Conservation (phyloP, 2,888 invertebrate species). For the Julus scandinavius region DNA sequence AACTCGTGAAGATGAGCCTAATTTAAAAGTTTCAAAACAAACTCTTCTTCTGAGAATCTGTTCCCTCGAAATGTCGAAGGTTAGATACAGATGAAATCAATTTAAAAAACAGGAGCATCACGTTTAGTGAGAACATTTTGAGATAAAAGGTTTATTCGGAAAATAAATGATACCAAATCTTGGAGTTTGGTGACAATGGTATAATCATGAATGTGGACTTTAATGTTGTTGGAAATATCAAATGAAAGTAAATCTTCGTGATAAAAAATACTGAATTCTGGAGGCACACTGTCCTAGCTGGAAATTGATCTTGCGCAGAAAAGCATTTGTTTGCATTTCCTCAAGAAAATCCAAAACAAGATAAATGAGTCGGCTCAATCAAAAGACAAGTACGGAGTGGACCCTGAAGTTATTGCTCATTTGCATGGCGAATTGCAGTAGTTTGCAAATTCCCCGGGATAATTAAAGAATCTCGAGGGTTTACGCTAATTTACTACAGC, state of each 20-base stretch:
- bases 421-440: conserved; percentile 27
- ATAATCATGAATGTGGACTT: too few species aligned
- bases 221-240: too few species aligned
- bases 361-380: neutral
- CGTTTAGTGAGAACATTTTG: too few species aligned
- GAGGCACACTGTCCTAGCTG: neutral
- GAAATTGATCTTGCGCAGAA: neutral
- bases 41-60: neutral
- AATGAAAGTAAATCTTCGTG: too few species aligned
- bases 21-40: neutral
- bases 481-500: conserved; percentile 29
- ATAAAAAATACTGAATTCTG: too few species aligned
- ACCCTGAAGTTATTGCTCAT: conserved; percentile 10
- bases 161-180: too few species aligned
- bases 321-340: neutral
- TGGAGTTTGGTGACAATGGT: too few species aligned
- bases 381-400: neutral
- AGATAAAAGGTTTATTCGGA: too few species aligned
- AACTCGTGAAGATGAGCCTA: neutral
- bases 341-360: conserved; percentile 16
- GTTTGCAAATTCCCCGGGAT: conserved; percentile 30
- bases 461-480: conserved; percentile 33
- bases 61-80: neutral
- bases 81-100: neutral
- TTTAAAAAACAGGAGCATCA: too few species aligned